Evolutionary conservation across 2,888 invertebrate genomes (phyloP), one percentile per base, ranked within the genome.

Genomic region (Metallyticus violacea): DNA sequence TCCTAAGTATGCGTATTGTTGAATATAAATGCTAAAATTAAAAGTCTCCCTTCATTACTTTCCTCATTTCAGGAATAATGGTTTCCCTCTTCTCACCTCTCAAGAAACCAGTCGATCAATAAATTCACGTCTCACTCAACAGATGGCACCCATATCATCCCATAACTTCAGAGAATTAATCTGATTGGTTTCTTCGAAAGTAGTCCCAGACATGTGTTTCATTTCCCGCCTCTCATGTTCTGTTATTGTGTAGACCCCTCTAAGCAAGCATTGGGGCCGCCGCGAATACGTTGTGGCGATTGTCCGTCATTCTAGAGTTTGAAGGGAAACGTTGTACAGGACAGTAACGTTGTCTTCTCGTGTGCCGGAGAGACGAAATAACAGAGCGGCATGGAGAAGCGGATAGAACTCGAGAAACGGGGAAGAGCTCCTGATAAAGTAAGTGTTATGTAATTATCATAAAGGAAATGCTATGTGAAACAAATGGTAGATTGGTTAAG

Each of bases 361-460:
- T 85, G 84, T 83, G 83, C 84, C 81, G 82, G 87, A 81, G 81
- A 87, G 86, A 77, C 26, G 80, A 86, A 84, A 83, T 80, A 77
- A 76, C 78, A 79, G 89, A 89, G 89, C 90, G 90, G 89, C 90
- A 98, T 98, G 98, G 98, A 98, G 94, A 98, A 98, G 93, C 96
- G 99, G 93, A 96, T 99, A 94, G 97, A 97, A 91, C 94, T 98
- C 92, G 99, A 99, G 94, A 96, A 97, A 93, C 95, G 98, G 91
- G 98, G 98, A 92, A 95, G 96, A 92, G 95, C 95, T 92, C 96
- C 98, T 90, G 95, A 95, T 92, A 96, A 98, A 94, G 99, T 99
- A 94, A 95, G 95, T 62, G 40, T 62, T 62, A 62, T 22, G 15
- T 62, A 62, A 62, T 62, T 62, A 62, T 62, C 4, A 22, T 62